These are phyloP conservation scores for Tinamus major DNA, from an alignment of 2,797 vertebrate species.

Conservation along the genomic window DNA sequence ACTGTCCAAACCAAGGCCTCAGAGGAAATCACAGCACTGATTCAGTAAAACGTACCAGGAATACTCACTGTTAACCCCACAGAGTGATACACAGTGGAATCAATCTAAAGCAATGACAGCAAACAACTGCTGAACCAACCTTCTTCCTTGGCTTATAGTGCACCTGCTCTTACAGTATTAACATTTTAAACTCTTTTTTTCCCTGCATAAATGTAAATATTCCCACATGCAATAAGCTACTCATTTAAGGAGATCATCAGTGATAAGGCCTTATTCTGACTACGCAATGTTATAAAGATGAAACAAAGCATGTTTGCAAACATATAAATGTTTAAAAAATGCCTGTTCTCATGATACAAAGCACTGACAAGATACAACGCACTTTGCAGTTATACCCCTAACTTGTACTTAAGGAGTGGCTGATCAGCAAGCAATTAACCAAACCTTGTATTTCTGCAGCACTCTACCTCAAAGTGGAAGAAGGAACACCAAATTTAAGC, in stretches of 20 bases:
- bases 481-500: slow-evolving; percentile 12
- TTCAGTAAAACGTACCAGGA: slow-evolving; percentile 13
- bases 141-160: background rate
- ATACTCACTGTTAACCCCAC: background rate
- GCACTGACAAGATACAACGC: background rate
- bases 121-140: slow-evolving; percentile 32
- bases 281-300: background rate
- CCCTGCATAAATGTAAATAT: background rate
- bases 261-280: background rate
- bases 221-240: background rate
- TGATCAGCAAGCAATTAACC: background rate
- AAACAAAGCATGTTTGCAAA: background rate
- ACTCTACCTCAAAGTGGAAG: background rate
- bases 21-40: background rate
- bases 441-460: background rate
- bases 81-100: background rate
- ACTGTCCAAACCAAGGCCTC: background rate
- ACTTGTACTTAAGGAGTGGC: background rate
- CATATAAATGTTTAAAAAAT: background rate
- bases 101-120: slow-evolving; percentile 6
- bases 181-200: background rate
- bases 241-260: background rate
- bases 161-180: background rate
- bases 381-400: background rate
- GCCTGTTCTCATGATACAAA: background rate